phyloP scores from a whole-genome alignment of 2,113 vertebrate genomes.

The Mormyrus iriodes region DNA sequence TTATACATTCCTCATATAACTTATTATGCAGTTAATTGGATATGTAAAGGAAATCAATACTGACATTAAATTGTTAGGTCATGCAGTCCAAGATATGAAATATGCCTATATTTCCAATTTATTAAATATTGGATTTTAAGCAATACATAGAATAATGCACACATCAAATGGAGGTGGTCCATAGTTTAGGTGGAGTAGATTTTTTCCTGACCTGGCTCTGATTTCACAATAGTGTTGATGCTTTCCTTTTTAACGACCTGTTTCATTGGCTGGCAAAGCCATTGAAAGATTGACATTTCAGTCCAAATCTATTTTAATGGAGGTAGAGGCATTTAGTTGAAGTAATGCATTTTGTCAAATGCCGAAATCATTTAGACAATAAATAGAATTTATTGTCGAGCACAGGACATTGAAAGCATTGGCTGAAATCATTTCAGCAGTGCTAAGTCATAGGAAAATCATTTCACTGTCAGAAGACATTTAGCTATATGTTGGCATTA shows the following conservation, averaged over 20 bases:
- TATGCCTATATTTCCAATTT: constrained; percentile 33
- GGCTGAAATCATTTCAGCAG: constrained; percentile 22
- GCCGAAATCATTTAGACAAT: constrained; percentile 37
- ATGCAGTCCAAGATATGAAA: constrained; percentile 35
- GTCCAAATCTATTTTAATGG: constrained; percentile 25
- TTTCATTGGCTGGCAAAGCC: constrained; percentile 15
- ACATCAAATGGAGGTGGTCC: background rate
- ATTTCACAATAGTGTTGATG: constrained; percentile 23
- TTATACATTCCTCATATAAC: constrained; percentile 22
- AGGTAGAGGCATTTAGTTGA: constrained; percentile 32
- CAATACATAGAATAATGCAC: background rate
- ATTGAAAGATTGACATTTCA: constrained; percentile 30
- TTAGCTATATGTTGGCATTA: constrained; percentile 30
- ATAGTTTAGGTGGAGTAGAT: background rate
- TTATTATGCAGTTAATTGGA: constrained; percentile 27
- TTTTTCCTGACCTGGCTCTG: background rate
- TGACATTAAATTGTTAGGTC: constrained; percentile 37
- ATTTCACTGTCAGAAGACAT: constrained; percentile 39
- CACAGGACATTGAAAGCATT: constrained; percentile 22
- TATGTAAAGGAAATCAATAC: constrained; percentile 31
- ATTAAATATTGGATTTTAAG: constrained; percentile 30
- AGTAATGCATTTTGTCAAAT: constrained; percentile 42
- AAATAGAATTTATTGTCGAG: constrained; percentile 37
- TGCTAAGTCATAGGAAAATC: constrained; percentile 23
- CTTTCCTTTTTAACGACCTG: constrained; percentile 23